These are phyloP conservation scores for Labeo rohita DNA, from an alignment of 2,113 vertebrate genomes.

Conservation along the genomic window DNA sequence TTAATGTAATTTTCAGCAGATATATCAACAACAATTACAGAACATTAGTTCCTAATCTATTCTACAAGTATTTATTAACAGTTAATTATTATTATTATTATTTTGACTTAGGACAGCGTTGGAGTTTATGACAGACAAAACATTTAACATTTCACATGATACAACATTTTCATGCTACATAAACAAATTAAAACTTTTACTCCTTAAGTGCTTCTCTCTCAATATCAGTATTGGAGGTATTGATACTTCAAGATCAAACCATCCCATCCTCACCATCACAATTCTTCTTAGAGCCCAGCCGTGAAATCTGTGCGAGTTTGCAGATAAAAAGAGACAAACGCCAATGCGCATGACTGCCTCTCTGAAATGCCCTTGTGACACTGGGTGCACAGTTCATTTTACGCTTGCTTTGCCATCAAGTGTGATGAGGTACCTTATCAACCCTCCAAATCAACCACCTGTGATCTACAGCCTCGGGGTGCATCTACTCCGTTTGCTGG, in stretches of 20 bases:
- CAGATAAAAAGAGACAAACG: conserved; percentile 48
- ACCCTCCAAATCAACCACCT: conserved; percentile 50
- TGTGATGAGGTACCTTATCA: conserved; percentile 53
- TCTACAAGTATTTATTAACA: not conserved
- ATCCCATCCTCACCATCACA: not conserved
- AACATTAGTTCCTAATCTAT: not conserved
- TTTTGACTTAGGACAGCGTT: not conserved
- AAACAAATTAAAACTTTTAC: not conserved
- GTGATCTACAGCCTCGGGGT: conserved; percentile 46
- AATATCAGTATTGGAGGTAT: not conserved
- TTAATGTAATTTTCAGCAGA: not conserved
- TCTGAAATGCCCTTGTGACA: conserved; percentile 54
- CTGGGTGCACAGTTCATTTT: conserved; percentile 53
- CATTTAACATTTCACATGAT: not conserved
- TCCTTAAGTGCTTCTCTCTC: not conserved
- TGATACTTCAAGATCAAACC: not conserved
- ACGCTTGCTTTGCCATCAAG: conserved; percentile 54
- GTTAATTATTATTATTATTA: no score
- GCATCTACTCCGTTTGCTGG: conserved; percentile 43
- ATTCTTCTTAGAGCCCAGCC: conserved; percentile 13
- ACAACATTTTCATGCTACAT: not conserved
- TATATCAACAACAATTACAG: not conserved
- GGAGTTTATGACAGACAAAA: not conserved
- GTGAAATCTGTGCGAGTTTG: conserved; percentile 31
- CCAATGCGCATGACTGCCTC: conserved; percentile 45